Evolutionary conservation across 64 coral and sea anemone species (phyloP).

Genomic region (Pocillopora damicornis): DNA sequence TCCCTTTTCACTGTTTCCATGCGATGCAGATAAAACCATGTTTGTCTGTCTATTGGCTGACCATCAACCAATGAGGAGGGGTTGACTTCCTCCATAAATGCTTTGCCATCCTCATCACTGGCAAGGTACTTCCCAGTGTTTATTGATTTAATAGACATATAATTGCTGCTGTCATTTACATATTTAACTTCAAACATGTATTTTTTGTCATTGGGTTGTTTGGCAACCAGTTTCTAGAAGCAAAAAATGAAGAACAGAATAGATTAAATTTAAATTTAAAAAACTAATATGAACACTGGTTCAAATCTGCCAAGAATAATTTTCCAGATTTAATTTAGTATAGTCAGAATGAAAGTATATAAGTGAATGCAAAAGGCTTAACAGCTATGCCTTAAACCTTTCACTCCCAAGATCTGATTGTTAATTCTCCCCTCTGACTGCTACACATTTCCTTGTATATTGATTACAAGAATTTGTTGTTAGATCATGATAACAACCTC

Average conservation of each 20-base stretch:
- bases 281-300: neutral
- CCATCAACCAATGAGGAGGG: neutral
- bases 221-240: neutral
- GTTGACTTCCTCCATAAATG: neutral
- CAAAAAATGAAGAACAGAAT: neutral
- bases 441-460: too few relatives aligned
- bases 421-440: too few relatives aligned
- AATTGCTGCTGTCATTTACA: neutral
- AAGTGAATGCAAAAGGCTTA: too few relatives aligned
- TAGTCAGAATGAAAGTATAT: too few relatives aligned
- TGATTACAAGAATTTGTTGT: too few relatives aligned
- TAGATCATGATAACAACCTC: too few relatives aligned
- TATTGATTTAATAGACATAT: neutral
- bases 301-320: too few relatives aligned
- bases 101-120: neutral
- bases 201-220: neutral
- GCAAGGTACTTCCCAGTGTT: neutral
- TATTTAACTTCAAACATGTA: neutral
- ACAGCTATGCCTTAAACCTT: too few relatives aligned
- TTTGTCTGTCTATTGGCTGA: neutral
- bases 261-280: neutral
- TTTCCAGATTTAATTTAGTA: too few relatives aligned
- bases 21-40: neutral
- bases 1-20: neutral
- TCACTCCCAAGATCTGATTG: too few relatives aligned